A percentile compares a stretch with the other conserved stretches of the same genome.
Conservation (phyloP, 2,113 vertebrate genomes). For the Ancistrus triradiatus region DNA sequence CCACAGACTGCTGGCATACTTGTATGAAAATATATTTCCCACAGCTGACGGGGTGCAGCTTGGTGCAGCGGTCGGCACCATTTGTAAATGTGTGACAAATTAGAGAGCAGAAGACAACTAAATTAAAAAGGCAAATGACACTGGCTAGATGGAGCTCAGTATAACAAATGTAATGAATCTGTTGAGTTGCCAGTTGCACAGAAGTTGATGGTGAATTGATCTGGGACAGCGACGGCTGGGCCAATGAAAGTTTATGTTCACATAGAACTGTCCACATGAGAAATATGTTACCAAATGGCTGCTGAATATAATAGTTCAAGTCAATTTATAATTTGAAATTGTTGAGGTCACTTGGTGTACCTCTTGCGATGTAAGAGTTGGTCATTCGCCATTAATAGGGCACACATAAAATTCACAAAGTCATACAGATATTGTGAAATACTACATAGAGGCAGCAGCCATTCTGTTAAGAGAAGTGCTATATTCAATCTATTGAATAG, state of each 20-base stretch:
- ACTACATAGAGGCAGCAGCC: too few relatives aligned
- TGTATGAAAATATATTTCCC: conserved; percentile 64
- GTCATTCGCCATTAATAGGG: too few relatives aligned
- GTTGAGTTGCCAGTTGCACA: conserved; percentile 73
- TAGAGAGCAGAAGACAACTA: conserved; percentile 74
- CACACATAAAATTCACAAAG: too few relatives aligned
- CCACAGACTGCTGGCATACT: conserved; percentile 56
- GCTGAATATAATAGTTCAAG: conserved; percentile 16
- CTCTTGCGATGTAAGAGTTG: too few relatives aligned
- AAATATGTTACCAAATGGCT: conserved; percentile 15
- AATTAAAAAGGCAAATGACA: conserved; percentile 76
- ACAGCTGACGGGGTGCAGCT: conserved; percentile 67
- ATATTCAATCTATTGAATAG: too few relatives aligned
- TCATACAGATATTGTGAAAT: too few relatives aligned
- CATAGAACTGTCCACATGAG: conserved; percentile 11
- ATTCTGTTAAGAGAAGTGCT: too few relatives aligned
- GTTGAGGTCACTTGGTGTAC: conserved; percentile 11
- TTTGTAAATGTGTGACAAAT: conserved; percentile 75
- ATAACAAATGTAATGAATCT: conserved; percentile 76
- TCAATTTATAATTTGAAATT: conserved; percentile 11
- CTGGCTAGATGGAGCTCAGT: conserved; percentile 73
- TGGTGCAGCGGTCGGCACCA: conserved; percentile 63
- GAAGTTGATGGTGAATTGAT: conserved; percentile 65
- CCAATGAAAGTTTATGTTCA: conserved; percentile 68
- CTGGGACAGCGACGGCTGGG: conserved; percentile 38